A percentile compares a stretch with the other conserved stretches of the same genome.
These are phyloP conservation scores for Drosophila rellima DNA, from an alignment of 2,888 invertebrate species.

Conservation along the genomic window DNA sequence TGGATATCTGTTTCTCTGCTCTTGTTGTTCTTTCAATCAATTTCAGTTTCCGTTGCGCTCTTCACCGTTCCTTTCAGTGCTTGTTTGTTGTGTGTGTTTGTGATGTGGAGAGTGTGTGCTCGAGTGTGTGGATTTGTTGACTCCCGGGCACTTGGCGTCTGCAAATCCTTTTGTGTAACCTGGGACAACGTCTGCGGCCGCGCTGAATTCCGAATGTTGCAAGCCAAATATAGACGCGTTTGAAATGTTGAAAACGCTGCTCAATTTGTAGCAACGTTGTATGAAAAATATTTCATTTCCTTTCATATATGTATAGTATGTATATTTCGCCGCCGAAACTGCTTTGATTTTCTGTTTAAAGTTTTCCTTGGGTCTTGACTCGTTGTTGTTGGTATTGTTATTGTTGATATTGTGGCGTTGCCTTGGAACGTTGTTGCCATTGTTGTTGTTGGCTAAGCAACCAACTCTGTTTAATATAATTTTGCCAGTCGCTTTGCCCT, in stretches of 20 bases:
- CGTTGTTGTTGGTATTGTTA: conserved; percentile 24
- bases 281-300: conserved; percentile 60
- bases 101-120: conserved; percentile 23
- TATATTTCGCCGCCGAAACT: conserved; percentile 25
- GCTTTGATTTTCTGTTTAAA: conserved; percentile 62
- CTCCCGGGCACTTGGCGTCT: conserved; percentile 41
- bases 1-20: conserved; percentile 19
- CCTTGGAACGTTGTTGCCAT: conserved; percentile 10
- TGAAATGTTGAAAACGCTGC: conserved; percentile 55
- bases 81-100: conserved; percentile 45
- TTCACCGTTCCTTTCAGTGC: no score
- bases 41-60: conserved; percentile 61
- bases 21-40: conserved; percentile 75
- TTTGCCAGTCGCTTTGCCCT: conserved; percentile 42
- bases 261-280: conserved; percentile 59
- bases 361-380: conserved; percentile 25
- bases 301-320: conserved; percentile 18
- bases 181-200: conserved; percentile 69
- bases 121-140: conserved; percentile 36
- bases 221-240: conserved; percentile 65
- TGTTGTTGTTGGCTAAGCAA: conserved; percentile 57
- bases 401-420: conserved; percentile 41
- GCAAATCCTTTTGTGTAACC: conserved; percentile 77
- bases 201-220: conserved; percentile 42
- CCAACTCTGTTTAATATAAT: conserved; percentile 59